These are phyloP conservation scores for Lucilia cuprina DNA, from an alignment of 1,140 invertebrate species.

Conservation along the genomic window DNA sequence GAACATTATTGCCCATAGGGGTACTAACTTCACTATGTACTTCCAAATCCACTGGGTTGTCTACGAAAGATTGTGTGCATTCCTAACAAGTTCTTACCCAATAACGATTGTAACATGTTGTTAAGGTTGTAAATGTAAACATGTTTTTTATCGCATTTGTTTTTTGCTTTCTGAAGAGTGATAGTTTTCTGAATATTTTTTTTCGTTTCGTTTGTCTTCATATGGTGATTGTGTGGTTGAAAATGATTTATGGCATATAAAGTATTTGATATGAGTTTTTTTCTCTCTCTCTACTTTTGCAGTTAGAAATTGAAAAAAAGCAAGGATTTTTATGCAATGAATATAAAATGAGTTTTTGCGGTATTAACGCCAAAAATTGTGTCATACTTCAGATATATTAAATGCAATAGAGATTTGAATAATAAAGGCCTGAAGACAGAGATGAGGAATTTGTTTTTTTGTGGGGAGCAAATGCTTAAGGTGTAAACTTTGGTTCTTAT, in stretches of 20 bases:
- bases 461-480: too few relatives aligned
- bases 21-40: too few relatives aligned
- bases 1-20: too few relatives aligned
- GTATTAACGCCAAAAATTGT: too few relatives aligned
- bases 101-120: background rate
- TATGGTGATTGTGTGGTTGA: background rate
- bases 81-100: conserved; percentile 14
- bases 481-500: too few relatives aligned
- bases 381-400: too few relatives aligned
- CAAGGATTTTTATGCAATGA: background rate
- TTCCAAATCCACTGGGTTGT: too few relatives aligned
- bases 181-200: background rate
- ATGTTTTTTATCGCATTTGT: background rate
- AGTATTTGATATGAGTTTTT: background rate
- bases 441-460: too few relatives aligned
- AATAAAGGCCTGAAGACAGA: too few relatives aligned
- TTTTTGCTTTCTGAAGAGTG: background rate
- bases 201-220: background rate
- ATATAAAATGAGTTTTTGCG: background rate
- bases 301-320: too few relatives aligned
- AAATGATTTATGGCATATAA: background rate
- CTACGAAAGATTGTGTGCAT: background rate
- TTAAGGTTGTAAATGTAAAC: background rate
- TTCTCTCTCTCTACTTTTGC: too few relatives aligned
- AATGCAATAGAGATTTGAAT: too few relatives aligned